Evolutionary conservation across 2,888 invertebrate genomes (phyloP).

Genomic region (Graphium colonna): DNA sequence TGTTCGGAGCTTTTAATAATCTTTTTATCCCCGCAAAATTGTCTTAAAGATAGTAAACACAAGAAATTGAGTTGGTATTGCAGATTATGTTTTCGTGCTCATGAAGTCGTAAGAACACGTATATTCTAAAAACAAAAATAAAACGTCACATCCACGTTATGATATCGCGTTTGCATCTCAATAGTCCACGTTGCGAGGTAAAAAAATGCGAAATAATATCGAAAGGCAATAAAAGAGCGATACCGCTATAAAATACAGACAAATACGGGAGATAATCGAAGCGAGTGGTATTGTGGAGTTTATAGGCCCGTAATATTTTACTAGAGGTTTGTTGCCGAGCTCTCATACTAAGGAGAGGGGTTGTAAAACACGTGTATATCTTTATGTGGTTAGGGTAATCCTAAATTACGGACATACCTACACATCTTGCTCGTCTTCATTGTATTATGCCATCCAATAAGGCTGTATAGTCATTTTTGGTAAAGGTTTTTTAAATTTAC

Average conservation of each 20-base stretch:
- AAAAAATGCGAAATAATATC: slow-evolving; percentile 76
- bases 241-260: slow-evolving; percentile 75
- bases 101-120: no score
- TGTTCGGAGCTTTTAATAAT: no score
- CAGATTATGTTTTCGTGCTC: no score
- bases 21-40: no score
- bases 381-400: slow-evolving; percentile 13
- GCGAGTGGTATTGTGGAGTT: slow-evolving; percentile 74
- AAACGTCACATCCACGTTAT: slow-evolving; percentile 41
- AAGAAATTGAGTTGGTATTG: no score
- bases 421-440: no score
- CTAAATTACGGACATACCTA: slow-evolving; percentile 23
- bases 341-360: slow-evolving; percentile 42
- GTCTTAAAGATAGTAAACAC: no score
- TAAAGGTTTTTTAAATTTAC: no score
- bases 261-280: slow-evolving; percentile 71
- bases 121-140: not conserved
- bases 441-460: no score
- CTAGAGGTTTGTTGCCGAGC: slow-evolving; percentile 60
- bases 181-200: slow-evolving; percentile 51
- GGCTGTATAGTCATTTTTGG: no score
- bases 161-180: slow-evolving; percentile 35
- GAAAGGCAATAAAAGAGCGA: slow-evolving; percentile 68
- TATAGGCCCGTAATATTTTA: slow-evolving; percentile 75
- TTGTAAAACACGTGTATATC: slow-evolving; percentile 28